Conservation (phyloP, 2,113 vertebrate genomes). For the Xerus inauris region DNA sequence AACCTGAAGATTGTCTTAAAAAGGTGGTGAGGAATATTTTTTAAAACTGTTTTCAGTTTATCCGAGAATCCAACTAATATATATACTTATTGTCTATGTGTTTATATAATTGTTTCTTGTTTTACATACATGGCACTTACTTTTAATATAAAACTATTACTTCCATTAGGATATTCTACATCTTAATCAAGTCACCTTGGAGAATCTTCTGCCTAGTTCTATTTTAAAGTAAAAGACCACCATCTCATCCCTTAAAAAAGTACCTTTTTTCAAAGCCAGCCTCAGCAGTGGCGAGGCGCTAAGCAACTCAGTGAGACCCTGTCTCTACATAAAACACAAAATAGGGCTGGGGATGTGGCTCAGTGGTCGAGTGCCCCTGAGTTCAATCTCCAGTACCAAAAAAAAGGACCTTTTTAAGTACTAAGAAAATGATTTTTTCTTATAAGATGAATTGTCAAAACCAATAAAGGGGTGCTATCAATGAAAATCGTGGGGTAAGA, state of each 20-base stretch:
- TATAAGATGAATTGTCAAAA: constrained; percentile 24
- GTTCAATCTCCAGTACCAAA: too few relatives aligned
- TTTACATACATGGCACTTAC: not conserved
- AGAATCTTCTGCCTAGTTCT: not conserved
- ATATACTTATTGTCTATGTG: not conserved
- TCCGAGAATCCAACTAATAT: constrained; percentile 5
- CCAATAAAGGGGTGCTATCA: not conserved
- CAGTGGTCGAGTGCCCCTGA: too few relatives aligned
- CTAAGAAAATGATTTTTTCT: not conserved
- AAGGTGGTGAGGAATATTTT: not conserved
- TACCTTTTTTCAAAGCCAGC: too few relatives aligned
- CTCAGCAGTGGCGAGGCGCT: too few relatives aligned
- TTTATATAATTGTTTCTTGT: not conserved
- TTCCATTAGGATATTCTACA: not conserved
- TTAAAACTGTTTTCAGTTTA: constrained; percentile 36
- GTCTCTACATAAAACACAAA: too few relatives aligned
- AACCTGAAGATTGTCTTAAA: constrained; percentile 42
- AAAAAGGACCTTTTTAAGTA: not conserved
- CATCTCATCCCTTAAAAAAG: not conserved
- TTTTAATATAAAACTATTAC: not conserved
- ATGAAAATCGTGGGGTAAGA: not conserved
- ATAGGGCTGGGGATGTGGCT: too few relatives aligned
- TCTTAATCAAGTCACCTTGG: not conserved
- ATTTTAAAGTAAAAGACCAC: not conserved
- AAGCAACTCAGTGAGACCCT: too few relatives aligned